Base-by-base conservation (phyloP, 2,888 invertebrate genomes). In the Orchesella flavescens region DNA sequence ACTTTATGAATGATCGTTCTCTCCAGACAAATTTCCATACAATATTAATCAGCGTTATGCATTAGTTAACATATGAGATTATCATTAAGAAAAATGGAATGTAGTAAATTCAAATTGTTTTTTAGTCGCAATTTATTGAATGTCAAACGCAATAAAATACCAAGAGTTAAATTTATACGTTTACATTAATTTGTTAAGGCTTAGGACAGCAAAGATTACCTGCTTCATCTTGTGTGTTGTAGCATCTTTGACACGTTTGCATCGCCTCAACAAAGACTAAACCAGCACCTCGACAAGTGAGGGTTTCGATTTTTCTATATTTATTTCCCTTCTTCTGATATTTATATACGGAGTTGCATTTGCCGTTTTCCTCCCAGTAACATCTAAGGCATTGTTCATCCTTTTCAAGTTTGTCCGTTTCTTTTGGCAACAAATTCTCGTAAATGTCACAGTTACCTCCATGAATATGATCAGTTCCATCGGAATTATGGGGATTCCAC, bases 391-490 rank as follows among this genome's bases (percentile, higher is more conserved):
- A 79, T 13, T 61, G 34, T 0, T 21, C 17, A 43, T 65, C 49
- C 12, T 53, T 21, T 15, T 24, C 13, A 72, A 72, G 72, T 13
- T 23, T 7, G 15, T 71, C 43, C 13, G 53, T 9, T 23, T 53
- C 23, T 15, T 44, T 63, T 23, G 10, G 19, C 5, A 13, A 21
- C 19, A 78, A 59, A 61, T 71, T 78, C 9, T 78, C 71, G 15
- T 17, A 71, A 12, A 12, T 0, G 69, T 78, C 78, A 19, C 78
- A 78, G 46, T 69, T 78, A 34, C 78, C 78, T 61, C 78, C 78
- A 49, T 61, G 68, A 34, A 59, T 21, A 5, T 65, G 43, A 23
- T 49, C 57, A 17, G 23, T 43, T 19, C 68, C 17, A n/a, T 78
- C 49, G 1, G 10, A 1, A 1, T 53, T n/a, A n/a, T 43, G 17